These are phyloP conservation scores for Ophion ventricosus DNA, from an alignment of 2,888 invertebrate species.

Conservation along the genomic window DNA sequence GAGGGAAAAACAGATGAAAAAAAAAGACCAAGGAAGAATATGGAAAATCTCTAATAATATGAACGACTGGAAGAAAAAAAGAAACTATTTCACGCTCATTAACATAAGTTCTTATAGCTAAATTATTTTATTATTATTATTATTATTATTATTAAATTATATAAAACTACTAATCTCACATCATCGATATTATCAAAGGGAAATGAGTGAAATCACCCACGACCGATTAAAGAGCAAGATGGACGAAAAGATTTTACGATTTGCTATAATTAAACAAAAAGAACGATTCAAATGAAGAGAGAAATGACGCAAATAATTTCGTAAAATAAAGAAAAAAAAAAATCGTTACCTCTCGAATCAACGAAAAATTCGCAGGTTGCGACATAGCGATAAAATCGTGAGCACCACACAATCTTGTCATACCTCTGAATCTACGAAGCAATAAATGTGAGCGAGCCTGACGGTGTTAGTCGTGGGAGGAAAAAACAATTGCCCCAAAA, in stretches of 20 bases:
- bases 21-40: not conserved
- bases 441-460: constrained; percentile 49
- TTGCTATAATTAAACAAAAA: constrained; percentile 32
- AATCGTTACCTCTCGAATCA: constrained; percentile 44
- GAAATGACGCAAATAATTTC: constrained; percentile 10
- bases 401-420: constrained; percentile 29
- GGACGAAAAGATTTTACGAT: constrained; percentile 34
- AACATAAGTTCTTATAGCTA: constrained; percentile 73
- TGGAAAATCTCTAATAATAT: constrained; percentile 43
- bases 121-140: constrained; percentile 42
- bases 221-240: constrained; percentile 43
- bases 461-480: not conserved
- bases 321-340: constrained; percentile 34
- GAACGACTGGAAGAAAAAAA: constrained; percentile 57
- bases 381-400: constrained; percentile 42
- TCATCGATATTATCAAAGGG: constrained; percentile 57
- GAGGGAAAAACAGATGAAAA: not conserved
- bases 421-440: constrained; percentile 57
- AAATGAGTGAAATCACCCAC: constrained; percentile 60
- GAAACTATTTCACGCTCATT: constrained; percentile 80
- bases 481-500: not conserved
- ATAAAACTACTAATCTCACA: constrained; percentile 64
- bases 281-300: constrained; percentile 31
- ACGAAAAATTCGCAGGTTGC: constrained; percentile 38
- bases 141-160: constrained; percentile 31